phyloP scores from a whole-genome alignment of 2,113 vertebrate genomes.

The Haemorhous mexicanus region DNA sequence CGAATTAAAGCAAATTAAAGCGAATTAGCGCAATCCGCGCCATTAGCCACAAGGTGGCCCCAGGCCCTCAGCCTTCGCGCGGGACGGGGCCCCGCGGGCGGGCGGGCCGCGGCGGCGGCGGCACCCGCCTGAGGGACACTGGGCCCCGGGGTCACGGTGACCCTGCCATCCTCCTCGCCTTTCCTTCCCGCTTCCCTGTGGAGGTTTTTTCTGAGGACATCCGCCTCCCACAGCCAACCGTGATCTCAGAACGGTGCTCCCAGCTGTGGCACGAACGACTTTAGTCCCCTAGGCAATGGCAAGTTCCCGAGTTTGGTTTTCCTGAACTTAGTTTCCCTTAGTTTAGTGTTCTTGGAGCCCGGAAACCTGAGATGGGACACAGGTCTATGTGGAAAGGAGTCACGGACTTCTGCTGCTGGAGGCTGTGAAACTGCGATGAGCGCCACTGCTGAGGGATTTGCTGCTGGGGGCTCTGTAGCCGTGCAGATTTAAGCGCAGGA shows the following conservation, averaged over 20 bases:
- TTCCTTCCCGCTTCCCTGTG: fast-evolving
- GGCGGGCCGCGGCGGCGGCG: not conserved
- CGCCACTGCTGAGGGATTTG: too few species aligned
- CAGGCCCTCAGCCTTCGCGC: not conserved
- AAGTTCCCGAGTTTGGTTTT: not conserved
- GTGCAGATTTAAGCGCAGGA: not conserved
- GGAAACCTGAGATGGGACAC: not conserved
- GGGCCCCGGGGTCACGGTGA: not conserved
- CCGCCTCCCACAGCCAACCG: fast-evolving
- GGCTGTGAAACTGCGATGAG: not conserved
- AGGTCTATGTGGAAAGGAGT: fast-evolving
- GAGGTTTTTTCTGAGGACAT: not conserved
- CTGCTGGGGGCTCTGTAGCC: not conserved
- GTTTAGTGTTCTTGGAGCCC: not conserved
- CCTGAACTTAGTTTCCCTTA: not conserved
- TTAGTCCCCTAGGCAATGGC: not conserved
- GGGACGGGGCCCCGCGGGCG: not conserved
- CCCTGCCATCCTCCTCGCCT: fast-evolving
- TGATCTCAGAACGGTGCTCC: fast-evolving
- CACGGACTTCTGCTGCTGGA: fast-evolving
- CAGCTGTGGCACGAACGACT: fast-evolving
- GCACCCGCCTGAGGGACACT: not conserved
- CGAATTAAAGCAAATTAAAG: not conserved
- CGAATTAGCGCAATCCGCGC: not conserved
- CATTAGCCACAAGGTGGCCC: slow-evolving; percentile 47